These are phyloP conservation scores for Rhinatrema bivittatum DNA, from an alignment of 2,797 vertebrate species.

Conservation along the genomic window DNA sequence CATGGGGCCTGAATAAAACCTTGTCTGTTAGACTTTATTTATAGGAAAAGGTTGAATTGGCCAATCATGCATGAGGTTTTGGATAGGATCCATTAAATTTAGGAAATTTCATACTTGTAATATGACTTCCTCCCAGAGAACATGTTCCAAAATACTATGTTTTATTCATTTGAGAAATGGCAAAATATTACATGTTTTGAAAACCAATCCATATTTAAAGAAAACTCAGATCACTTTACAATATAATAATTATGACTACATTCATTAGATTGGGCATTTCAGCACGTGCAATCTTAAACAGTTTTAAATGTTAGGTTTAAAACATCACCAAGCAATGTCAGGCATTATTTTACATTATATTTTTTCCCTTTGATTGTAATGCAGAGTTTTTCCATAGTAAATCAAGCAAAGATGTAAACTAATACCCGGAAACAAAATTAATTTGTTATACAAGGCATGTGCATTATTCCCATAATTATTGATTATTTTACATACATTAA, in stretches of 20 bases:
- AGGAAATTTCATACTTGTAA: too few relatives aligned
- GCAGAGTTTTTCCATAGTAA: constrained; percentile 62
- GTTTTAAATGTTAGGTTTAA: constrained; percentile 57
- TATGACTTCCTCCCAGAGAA: too few relatives aligned
- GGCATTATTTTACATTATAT: constrained; percentile 75
- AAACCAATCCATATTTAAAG: constrained; percentile 15
- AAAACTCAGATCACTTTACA: too few relatives aligned
- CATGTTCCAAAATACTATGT: constrained; percentile 5
- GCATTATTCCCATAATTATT: constrained; percentile 85
- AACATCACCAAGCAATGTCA: constrained; percentile 48
- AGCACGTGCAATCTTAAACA: constrained; percentile 36
- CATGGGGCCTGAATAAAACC: too few relatives aligned
- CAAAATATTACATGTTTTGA: constrained; percentile 32
- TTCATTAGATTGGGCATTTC: too few relatives aligned
- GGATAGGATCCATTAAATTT: too few relatives aligned
- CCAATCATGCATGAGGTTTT: too few relatives aligned
- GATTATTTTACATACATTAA: constrained; percentile 87
- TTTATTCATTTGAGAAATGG: constrained; percentile 22
- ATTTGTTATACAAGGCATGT: constrained; percentile 86
- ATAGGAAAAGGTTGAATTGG: too few relatives aligned
- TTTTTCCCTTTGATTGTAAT: constrained; percentile 63
- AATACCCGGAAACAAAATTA: constrained; percentile 73
- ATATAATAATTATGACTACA: too few relatives aligned
- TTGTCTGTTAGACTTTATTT: too few relatives aligned
- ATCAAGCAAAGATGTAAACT: constrained; percentile 71